Base-by-base conservation (phyloP, 1,140 invertebrate genomes). In the Drosophila serrata region DNA sequence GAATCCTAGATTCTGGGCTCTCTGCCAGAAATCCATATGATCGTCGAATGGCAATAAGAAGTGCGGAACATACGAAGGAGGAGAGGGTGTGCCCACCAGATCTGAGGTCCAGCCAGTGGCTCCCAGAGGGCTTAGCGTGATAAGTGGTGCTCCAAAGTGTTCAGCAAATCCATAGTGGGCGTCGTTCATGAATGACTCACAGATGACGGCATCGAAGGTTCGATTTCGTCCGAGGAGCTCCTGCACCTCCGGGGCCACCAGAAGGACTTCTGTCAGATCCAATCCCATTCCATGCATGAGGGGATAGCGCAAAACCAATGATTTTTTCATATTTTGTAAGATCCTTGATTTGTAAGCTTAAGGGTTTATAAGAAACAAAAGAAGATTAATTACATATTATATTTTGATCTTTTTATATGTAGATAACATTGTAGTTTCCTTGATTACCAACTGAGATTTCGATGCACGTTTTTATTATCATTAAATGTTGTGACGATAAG, bases 21-120 rank as follows among this genome's bases (percentile, higher is more conserved):
- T 75, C 67, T 95, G 70, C 0, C n/a, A 65, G 27, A 94, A 93
- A 12, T 68, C 81, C 94, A 94, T 94, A 1, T 72, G 69, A 35
- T 91, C 92, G 0, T 79, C 69, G 43, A 91, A 93, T 0, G 69
- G 42, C 0, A 92, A 57, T 12, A 93, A 63, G 2, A 67, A n/a
- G 48, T 92, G 61, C 0, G 93, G 92, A 15, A 93, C 85, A 61
- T 93, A 94, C 0, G 93, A 93, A 6, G 76, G 65, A 9, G 91
- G 90, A 33, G 82, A 69, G 15, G 93, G 93, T 27, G 93, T 93
- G 6, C 90, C 93, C 13, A 93, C 90, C 42, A 92, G 48, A 17
- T 81, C 72, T 1, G 79, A 61, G 1, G 79, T 91, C 92, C 91
- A 93, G 4, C 75, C 17, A 27, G 73, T 79, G 49, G 86, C 86